Evolutionary conservation across 2,888 invertebrate genomes (phyloP).

Genomic region (Drosophila subquinaria): DNA sequence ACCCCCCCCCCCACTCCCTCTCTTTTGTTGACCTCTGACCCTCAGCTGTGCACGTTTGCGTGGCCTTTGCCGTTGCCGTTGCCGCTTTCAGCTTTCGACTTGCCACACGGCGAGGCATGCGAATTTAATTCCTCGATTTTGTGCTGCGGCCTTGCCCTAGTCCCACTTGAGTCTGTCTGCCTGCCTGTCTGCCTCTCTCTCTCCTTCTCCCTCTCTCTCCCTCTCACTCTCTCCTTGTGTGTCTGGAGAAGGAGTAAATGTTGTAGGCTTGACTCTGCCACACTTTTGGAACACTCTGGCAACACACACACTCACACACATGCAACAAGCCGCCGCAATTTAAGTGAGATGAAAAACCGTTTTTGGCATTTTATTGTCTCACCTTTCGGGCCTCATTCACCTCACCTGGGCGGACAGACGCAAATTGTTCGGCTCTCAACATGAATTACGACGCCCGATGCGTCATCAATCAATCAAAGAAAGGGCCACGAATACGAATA

Average conservation of each 20-base stretch:
- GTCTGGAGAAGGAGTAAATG: slow-evolving; percentile 24
- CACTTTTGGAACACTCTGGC: slow-evolving; percentile 2
- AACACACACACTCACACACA: slow-evolving; percentile 24
- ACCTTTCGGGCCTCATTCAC: slow-evolving; percentile 51
- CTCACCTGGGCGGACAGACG: slow-evolving; percentile 40
- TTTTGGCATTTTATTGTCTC: slow-evolving; percentile 65
- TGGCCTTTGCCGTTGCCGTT: slow-evolving; percentile 65
- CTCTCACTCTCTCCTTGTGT: slow-evolving; percentile 13
- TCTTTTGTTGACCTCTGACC: slow-evolving; percentile 21
- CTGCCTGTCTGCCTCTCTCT: slow-evolving; percentile 2
- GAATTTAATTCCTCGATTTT: slow-evolving; percentile 74
- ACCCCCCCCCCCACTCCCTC: background rate
- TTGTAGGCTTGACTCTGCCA: slow-evolving; percentile 34
- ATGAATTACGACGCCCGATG: slow-evolving; percentile 75
- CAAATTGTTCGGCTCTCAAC: slow-evolving; percentile 74
- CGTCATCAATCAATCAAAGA: slow-evolving; percentile 76
- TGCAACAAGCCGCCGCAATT: slow-evolving; percentile 31
- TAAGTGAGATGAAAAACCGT: slow-evolving; percentile 41
- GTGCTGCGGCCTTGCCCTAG: slow-evolving; percentile 83
- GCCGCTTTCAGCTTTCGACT: slow-evolving; percentile 48
- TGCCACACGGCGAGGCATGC: slow-evolving; percentile 65
- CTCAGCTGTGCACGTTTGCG: slow-evolving; percentile 46
- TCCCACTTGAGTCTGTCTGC: slow-evolving; percentile 69
- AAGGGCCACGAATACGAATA: slow-evolving; percentile 29
- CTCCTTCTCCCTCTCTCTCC: slow-evolving; percentile 1